Evolutionary conservation across 2,113 vertebrate genomes (phyloP), one percentile per base, ranked within the genome.

Genomic region (Laterallus jamaicensis): DNA sequence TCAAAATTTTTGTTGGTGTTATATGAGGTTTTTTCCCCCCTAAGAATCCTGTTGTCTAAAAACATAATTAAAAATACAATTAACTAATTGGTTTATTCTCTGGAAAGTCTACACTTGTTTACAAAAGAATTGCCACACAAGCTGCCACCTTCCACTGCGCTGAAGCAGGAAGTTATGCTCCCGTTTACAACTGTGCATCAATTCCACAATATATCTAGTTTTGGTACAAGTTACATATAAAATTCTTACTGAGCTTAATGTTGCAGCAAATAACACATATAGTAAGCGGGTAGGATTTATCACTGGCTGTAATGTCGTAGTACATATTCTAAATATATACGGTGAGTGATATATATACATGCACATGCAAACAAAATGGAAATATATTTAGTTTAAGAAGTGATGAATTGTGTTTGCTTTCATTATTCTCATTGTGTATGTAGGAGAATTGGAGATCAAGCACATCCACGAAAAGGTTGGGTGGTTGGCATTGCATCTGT

Each of bases 231-330:
- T 92, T 97, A 94, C 91, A 91, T 94, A 94, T 93, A 92, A 96
- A 97, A 96, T 96, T 96, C 94, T 94, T 85, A 96, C 83, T 58
- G 89, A 94, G 94, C 90, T 96, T 97, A 96, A 97, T 97, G 95
- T 95, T 96, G 89, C 96, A 97, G 94, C 95, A 97, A 97, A 96
- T 96, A 97, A 95, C 86, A 67, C 82, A 87, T 81, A 97, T 75
- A 96, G 90, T 96, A 97, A 97, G 97, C 13, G 50, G 94, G 91
- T 12, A 87, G 95, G 96, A 97, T 97, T 97, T 97, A 97, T 94
- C 74, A 91, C 94, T 97, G 91, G 85, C 91, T 93, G 77, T 95
- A 97, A 96, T 89, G 86, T 93, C 24, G 0, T 54, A 88, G 75
- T 67, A 89, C 85, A 86, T 93, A 95, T 75, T 89, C 92, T 94